Base-by-base conservation (phyloP, 2,797 vertebrate species). In the Streptopelia turtur region DNA sequence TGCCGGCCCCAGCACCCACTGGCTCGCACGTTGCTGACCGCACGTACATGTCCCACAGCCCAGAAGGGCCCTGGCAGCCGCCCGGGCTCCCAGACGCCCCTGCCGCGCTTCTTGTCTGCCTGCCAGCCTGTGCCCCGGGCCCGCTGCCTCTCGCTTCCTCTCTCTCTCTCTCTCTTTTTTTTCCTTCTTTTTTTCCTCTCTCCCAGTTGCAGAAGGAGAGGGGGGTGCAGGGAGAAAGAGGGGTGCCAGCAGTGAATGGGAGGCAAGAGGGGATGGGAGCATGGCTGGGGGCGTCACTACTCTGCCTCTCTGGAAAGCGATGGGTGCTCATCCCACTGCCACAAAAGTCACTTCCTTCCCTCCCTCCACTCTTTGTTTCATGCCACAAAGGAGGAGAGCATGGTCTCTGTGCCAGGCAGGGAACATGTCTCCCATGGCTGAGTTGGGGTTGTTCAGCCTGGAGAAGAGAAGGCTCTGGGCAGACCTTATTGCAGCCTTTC, bases 21-120 rank as follows among this genome's bases (percentile, higher is more conserved):
- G 7, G 72, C 84, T 89, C 31, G 74, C 95, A 97, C 97, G 95
- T 85, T 89, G 88, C 96, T 63, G 89, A 23, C 94, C 68, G 97
- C 97, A 97, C 97, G 96, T 97, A 96, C 81, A 50, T 70, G 94
- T 86, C 94, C 88, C 70, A 5, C 86, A 22, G 92, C 94, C 53
- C 95, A 85, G 90, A 70, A 89, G 83, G 75, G 75, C 59, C 91
- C 96, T 97, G 97, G 96, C 96, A 96, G 63, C 6, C 1, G 43
- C 89, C 22, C 3, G 35, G 84, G 82, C 85, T 78, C 56, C 71
- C 91, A 33, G 94, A 87, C 75, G 60, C 63, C 80, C 85, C 79
- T 75, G 92, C 87, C 6, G 72, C 3, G 33, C 77, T 94, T 66
- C 91, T 96, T 96, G 95, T 96, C 80, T 87, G 80, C 83, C 87